These are phyloP conservation scores for Rhinophrynus dorsalis DNA, from an alignment of 2,797 vertebrate species.

Conservation along the genomic window DNA sequence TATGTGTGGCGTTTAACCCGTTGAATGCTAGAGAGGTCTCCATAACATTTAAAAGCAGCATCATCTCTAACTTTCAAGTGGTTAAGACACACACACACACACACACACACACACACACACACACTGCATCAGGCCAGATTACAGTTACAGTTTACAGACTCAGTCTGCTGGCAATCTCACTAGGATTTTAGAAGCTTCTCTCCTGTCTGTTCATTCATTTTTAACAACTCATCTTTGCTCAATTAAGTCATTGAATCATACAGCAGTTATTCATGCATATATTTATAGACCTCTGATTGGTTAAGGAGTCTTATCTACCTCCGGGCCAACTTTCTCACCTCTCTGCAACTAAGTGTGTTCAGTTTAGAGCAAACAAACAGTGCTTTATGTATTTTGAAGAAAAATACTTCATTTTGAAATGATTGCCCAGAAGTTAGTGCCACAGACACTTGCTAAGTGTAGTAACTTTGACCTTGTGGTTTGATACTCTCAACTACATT, in stretches of 20 bases:
- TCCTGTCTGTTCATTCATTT: slow-evolving; percentile 44
- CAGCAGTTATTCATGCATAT: slow-evolving; percentile 43
- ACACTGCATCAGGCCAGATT: slow-evolving; percentile 2
- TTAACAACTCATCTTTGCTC: slow-evolving; percentile 45
- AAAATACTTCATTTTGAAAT: slow-evolving; percentile 46
- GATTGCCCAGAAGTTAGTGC: slow-evolving; percentile 39
- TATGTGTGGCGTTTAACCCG: too few species aligned
- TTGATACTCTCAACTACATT: slow-evolving; percentile 30
- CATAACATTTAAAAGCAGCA: too few species aligned
- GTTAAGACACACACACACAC: too few species aligned
- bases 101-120: too few species aligned
- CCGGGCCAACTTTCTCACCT: slow-evolving; percentile 47
- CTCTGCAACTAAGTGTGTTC: slow-evolving; percentile 45
- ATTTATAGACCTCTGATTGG: slow-evolving; percentile 46
- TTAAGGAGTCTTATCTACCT: slow-evolving; percentile 34
- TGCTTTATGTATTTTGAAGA: slow-evolving; percentile 43
- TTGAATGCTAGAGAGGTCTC: too few species aligned
- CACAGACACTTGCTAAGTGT: slow-evolving; percentile 45
- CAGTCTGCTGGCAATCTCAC: slow-evolving; percentile 24
- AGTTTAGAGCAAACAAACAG: slow-evolving; percentile 46
- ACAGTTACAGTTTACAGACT: slow-evolving; percentile 5
- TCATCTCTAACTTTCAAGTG: too few species aligned
- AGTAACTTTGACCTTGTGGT: slow-evolving; percentile 29
- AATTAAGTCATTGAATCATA: slow-evolving; percentile 37
- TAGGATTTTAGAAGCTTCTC: not conserved